Evolutionary conservation across 2,888 invertebrate genomes (phyloP), one percentile per base, ranked within the genome.

Genomic region (Lasioglossum calceatum): DNA sequence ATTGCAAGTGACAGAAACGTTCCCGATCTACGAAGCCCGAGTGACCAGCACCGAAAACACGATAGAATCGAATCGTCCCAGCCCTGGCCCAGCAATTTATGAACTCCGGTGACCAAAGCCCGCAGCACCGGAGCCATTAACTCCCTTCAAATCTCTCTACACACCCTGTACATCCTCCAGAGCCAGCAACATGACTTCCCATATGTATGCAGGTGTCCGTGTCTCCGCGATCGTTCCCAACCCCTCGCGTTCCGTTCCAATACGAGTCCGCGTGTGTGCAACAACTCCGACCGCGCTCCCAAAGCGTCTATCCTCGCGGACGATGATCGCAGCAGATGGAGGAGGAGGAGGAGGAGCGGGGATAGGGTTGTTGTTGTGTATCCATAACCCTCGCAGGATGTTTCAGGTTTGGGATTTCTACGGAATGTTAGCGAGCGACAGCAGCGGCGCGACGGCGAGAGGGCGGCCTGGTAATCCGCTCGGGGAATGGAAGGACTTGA

Each of bases 381-480:
- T 89, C 89, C 86, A 86, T 87, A 89, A 88, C 80, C 77, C 78
- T 84, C 77, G 78, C 85, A 86, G 91, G 85, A 90, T 90, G 90
- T 91, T 91, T 89, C 90, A 79, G 81, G 87, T 83, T 82, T 42
- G 83, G 87, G 90, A 91, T 91, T 91, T 88, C 91, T 87, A 82
- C 77, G 90, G 89, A 88, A 89, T 89, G 88, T 84, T 82, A 75
- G 74, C 84, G 71, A 73, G 84, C 79, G 81, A 64, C 79, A 16
- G 36, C 23, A 19, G n/a, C 47, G 47, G 19, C 47, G 50, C 47
- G 47, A 19, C 47, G 47, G 50, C n/a, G 54, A 79, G 72, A 82
- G 89, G 77, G 42, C 58, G 58, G 58, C 58, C 78, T 84, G 91
- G 88, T 90, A 90, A 90, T 90, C 87, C 87, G 83, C 64, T 73